Base-by-base conservation (phyloP, 2,797 vertebrate species). In the Microctenopoma steveboyesi region DNA sequence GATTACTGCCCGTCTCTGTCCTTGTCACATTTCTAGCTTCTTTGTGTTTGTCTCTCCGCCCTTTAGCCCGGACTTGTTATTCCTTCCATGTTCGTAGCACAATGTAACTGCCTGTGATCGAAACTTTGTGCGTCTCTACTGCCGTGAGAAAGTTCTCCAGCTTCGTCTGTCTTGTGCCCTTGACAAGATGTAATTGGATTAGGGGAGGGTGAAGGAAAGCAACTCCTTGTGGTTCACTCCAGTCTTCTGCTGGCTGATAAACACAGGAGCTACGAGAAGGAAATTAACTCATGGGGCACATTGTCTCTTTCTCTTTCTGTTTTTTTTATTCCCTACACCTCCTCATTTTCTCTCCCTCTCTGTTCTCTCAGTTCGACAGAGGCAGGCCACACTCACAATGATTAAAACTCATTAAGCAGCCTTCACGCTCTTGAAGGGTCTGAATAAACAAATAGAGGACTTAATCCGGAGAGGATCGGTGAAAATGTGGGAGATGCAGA, bases 341-440 rank as follows among this genome's bases (percentile, higher is more conserved):
- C 42, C 15, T 25, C 27, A 15, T 58, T 47, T 13, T 35, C 11
- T 52, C 40, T 10, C 25, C 28, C 13, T 40, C 42, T 43, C n/a
- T 50, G 33, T 55, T 45, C 61, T 62, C 48, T 56, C 37, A 48
- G 54, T 56, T 28, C 47, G 65, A 64, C 72, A 47, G 50, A 52
- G 58, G 22, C 61, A 35, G 51, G 39, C 43, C 35, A n/a, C 4
- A 15, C 63, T 75, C 60, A 65, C 11, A 1, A 39, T 76, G 74
- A 88, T 89, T 86, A 82, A 64, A 69, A 55, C 69, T 83, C 71
- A 87, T 88, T 88, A 87, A 84, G 72, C 70, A 76, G 28, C 72
- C 77, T 80, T 89, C 81, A 88, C 5, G 3, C 51, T 60, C 71
- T 46, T 16, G 54, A 76, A 81, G 66, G 55, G 60, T 49, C 47